Evolutionary conservation across 2,888 invertebrate genomes (phyloP).

Genomic region (Philaethria dido): DNA sequence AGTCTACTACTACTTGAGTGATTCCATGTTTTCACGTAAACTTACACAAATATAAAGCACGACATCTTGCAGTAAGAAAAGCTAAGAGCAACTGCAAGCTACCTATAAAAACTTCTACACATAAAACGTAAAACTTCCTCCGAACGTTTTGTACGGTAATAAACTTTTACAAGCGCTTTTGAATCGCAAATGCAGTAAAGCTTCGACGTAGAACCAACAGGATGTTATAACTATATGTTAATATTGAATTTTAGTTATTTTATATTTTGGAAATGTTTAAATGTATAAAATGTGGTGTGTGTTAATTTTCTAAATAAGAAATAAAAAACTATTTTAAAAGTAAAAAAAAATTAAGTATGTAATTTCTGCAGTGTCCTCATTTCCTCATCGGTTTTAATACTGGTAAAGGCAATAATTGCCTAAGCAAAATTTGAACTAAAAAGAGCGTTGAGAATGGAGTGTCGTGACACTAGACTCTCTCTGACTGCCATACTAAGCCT

Average conservation of each 20-base stretch:
- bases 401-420: too few relatives aligned
- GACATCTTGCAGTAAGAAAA: constrained; percentile 7
- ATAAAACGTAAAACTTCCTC: constrained; percentile 23
- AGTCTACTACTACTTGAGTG: background rate
- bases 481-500: too few relatives aligned
- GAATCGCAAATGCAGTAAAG: constrained; percentile 28
- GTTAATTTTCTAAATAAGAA: too few relatives aligned
- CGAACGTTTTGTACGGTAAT: constrained; percentile 29
- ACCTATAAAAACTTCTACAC: constrained; percentile 22
- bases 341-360: too few relatives aligned
- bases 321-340: too few relatives aligned
- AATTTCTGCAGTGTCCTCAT: too few relatives aligned
- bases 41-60: background rate
- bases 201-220: background rate
- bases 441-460: too few relatives aligned
- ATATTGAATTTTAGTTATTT: background rate
- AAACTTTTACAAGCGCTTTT: constrained; percentile 33
- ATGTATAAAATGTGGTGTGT: too few relatives aligned
- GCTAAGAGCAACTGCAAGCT: constrained; percentile 21
- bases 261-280: too few relatives aligned
- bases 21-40: background rate
- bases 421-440: too few relatives aligned
- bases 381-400: too few relatives aligned
- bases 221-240: constrained; percentile 2
- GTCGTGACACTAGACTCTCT: too few relatives aligned